Base-by-base conservation (phyloP, 2,888 invertebrate genomes). In the Bellardia pandia region DNA sequence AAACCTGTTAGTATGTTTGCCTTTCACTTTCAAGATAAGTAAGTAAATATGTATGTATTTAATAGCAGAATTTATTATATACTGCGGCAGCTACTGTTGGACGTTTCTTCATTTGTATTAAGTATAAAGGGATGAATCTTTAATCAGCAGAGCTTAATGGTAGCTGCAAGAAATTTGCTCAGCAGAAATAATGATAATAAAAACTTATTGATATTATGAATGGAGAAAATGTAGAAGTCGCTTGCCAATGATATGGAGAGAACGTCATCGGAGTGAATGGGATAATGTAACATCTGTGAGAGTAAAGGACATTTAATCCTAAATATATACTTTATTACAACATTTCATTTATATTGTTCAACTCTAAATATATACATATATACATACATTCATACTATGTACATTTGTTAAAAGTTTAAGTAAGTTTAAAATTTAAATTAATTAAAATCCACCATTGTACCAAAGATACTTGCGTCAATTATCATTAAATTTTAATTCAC, bases 121-220 rank as follows among this genome's bases (percentile, higher is more conserved):
- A 11, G 16, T 7, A 53, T 71, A 71, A 42, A 64, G 23, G 30
- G 71, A 77, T 45, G 45, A 77, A 77, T 37, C 13, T 64, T 45
- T 64, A 83, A 77, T 64, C 42, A 71, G 76, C n/a, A 48, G 16
- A 64, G 37, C 56, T 56, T 62, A 75, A 75, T 40, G n/a, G 58
- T 40, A 69, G 60, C 45, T 76, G 33, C 11, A 23, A 37, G 23
- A 4, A 71, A 64, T 33, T 81, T 74, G 13, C n/a, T 11, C 33
- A 42, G 33, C 14, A 75, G 53, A 56, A 72, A 74, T 60, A 42
- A 42, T 64, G 42, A 64, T 9, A 75, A 51, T 45, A 80, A 45
- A 80, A 56, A 3, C 14, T 23, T 40, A 80, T 51, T 74, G 56
- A n/a, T 7, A 33, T n/a, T 9, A 37, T 56, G 23, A 33, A 48